Evolutionary conservation across 2,113 vertebrate species (phyloP), one percentile per base, ranked within the genome.

Genomic region (Actenoides hombroni): DNA sequence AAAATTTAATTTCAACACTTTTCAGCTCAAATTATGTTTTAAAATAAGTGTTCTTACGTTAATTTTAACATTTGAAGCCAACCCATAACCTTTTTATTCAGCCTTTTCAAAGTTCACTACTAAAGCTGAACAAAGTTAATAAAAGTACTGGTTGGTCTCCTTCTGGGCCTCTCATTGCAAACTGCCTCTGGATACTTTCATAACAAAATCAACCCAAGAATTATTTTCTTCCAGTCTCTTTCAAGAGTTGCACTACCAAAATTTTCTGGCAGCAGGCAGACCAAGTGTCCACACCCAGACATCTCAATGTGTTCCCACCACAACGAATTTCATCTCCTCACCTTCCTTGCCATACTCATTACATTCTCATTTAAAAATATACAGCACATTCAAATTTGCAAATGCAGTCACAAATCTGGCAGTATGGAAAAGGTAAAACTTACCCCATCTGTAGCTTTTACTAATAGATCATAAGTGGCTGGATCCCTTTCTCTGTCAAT

Each of bases 391-490:
- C 39, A 87, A 68, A 70, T 73, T 39, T 57, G 21, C 51, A 94
- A 95, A 42, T 37, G 3, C 9, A 48, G 60, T 83, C n/a, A 57
- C 42, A 84, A 61, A 60, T 31, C 60, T 44, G 37, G 29, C 42
- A 35, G 11, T 6, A 19, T 33, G 12, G 19, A 91, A 57, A 92
- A 42, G 13, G 15, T 3, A 0, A 85, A 86, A 94, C 99, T 98
- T 97, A 99, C 99, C 94, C 98, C 98, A 96, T 99, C 99, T 59
- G 97, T 98, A 83, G 99, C 99, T 98, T 98, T 99, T 97, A 99
- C 98, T 93, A 99, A 95, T 42, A 99, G 96, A 95, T 99, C 98
- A 2, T 99, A 98, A 88, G 96, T 97, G 25, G 95, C 92, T 63
- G 97, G 98, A 73, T 98, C 98, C 1, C 40, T 78, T 82, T 99